Evolutionary conservation across 2,113 vertebrate species (phyloP), one percentile per base, ranked within the genome.

Genomic region (Heptranchias perlo): DNA sequence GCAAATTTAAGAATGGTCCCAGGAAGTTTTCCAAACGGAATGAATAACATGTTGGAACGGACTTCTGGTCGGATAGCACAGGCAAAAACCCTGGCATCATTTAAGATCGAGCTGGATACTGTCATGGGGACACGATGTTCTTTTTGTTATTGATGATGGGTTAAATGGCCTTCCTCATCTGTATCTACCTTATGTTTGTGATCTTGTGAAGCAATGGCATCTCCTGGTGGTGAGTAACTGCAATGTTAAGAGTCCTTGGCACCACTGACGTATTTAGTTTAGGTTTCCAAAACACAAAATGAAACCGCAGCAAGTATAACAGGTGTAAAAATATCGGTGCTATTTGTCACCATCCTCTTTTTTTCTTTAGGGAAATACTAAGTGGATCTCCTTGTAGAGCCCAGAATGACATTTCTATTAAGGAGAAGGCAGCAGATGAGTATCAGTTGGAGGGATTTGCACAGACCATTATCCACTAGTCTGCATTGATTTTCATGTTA

Each of bases 201-300:
- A 39, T 93, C 89, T 23, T 62, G 61, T 39, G 18, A 93, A 93
- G 58, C 89, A 93, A 64, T 93, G 89, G 89, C 58, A 93, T 39
- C 89, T 93, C 89, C 89, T 93, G 35, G 58, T 93, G 89, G 89
- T 93, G 58, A 93, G 5, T 39, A 93, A 91, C 31, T 39, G 89
- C 14, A 93, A 62, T 64, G 58, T 28, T 52, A 2, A 31, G 28
- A 14, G 10, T 52, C 54, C 86, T 89, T 28, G 31, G 84, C 87
- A 39, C 16, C 1, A 23, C 35, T 64, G 1, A 62, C 35, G 31
- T 44, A 82, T 82, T 39, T 82, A 82, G 39, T 39, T 93, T 3
- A 39, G 58, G 58, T 93, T 93, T 62, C 61, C 89, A 93, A 62
- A 58, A 23, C 14, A 62, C 58, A 39, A 92, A 92, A 62, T 54